A percentile compares a stretch with the other conserved stretches of the same genome.
phyloP scores from a whole-genome alignment of 2,113 vertebrate genomes.

The Nothoprocta perdicaria region DNA sequence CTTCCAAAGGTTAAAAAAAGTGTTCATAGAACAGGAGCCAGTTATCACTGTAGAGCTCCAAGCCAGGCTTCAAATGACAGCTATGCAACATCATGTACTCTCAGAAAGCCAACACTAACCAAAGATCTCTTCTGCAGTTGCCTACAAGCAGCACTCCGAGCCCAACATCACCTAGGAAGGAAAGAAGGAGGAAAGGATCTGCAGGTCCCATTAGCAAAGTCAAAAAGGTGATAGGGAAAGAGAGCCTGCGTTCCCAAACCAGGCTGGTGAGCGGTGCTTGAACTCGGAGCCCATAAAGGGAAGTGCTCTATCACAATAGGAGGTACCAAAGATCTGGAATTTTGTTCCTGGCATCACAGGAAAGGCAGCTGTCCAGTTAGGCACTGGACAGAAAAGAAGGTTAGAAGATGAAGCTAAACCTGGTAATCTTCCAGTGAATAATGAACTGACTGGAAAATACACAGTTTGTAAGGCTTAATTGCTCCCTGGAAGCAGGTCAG shows the following conservation, averaged over 20 bases:
- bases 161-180: neutral
- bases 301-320: neutral
- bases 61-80: constrained; percentile 2
- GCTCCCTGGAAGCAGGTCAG: neutral
- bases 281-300: neutral
- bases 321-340: neutral
- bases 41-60: neutral
- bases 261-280: neutral
- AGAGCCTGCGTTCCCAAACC: neutral
- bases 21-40: neutral
- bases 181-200: neutral
- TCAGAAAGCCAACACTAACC: neutral
- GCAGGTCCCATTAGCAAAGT: neutral
- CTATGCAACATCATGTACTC: neutral
- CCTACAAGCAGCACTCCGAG: neutral
- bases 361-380: neutral
- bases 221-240: neutral
- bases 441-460: neutral
- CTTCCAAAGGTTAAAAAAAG: neutral
- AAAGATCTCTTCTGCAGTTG: neutral
- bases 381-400: neutral
- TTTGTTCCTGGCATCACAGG: neutral
- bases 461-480: neutral
- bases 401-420: neutral
- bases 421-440: neutral